phyloP scores from a whole-genome alignment of 2,113 vertebrate genomes.

The Gobiocypris rarus region DNA sequence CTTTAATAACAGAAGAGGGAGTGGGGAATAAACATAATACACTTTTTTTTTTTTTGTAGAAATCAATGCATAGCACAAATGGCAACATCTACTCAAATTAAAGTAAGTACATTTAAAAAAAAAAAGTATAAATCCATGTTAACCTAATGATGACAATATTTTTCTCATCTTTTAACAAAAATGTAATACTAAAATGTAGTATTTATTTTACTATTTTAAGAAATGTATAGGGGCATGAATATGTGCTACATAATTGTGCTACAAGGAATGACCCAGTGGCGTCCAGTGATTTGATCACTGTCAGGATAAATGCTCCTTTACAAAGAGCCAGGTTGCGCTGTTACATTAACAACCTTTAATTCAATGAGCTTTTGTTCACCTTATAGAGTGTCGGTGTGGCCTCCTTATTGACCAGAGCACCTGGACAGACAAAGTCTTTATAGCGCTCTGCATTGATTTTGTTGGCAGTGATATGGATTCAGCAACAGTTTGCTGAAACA shows the following conservation, averaged over 20 bases:
- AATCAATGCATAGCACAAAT: background rate
- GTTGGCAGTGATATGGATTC: conserved; percentile 20
- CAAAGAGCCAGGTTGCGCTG: conserved; percentile 37
- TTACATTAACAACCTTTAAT: conserved; percentile 66
- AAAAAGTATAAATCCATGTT: too few species aligned
- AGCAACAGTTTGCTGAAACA: conserved; percentile 33
- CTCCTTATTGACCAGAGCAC: conserved; percentile 33
- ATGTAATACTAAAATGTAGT: too few species aligned
- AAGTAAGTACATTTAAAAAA: background rate
- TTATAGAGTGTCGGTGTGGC: conserved; percentile 53
- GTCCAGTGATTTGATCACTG: background rate
- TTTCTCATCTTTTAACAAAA: background rate
- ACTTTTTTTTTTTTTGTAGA: background rate
- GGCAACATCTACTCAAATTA: background rate
- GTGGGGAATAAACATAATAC: background rate
- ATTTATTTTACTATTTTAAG: background rate
- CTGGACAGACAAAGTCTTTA: conserved; percentile 13
- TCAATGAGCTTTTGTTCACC: conserved; percentile 54
- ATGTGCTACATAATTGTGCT: background rate
- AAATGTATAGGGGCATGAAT: background rate
- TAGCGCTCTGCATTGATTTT: background rate
- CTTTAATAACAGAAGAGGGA: too few species aligned
- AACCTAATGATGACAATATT: background rate
- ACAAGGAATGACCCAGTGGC: background rate
- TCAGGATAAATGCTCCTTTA: too few species aligned